Conservation (phyloP, 2,888 invertebrate genomes). For the Isoperla grammatica region DNA sequence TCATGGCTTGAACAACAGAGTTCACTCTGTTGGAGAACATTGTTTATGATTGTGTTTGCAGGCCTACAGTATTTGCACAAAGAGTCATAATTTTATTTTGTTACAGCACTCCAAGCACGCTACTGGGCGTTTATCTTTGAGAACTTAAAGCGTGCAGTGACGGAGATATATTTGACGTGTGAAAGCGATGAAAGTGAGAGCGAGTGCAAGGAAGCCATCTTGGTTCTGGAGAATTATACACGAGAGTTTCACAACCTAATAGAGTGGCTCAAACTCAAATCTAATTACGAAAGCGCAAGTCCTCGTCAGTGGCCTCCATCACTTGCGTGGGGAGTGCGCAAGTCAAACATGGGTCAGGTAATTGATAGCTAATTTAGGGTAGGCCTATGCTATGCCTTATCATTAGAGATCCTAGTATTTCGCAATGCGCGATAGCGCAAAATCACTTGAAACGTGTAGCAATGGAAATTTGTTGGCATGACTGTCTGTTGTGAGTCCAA, state of each 20-base stretch:
- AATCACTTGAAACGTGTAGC: too few relatives aligned
- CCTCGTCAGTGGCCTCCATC: slow-evolving; percentile 80
- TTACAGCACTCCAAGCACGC: slow-evolving; percentile 71
- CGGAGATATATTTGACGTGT: slow-evolving; percentile 94
- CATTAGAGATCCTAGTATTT: too few relatives aligned
- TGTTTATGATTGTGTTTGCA: too few relatives aligned
- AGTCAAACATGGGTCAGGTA: slow-evolving; percentile 59
- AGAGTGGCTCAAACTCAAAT: slow-evolving; percentile 89
- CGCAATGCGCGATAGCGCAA: too few relatives aligned
- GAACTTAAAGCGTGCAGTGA: slow-evolving; percentile 86
- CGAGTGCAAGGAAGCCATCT: slow-evolving; percentile 89
- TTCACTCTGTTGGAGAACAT: too few relatives aligned
- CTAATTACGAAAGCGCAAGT: slow-evolving; percentile 88
- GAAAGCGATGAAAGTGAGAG: slow-evolving; percentile 90
- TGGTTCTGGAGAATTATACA: slow-evolving; percentile 90
- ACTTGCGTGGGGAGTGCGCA: slow-evolving; percentile 92
- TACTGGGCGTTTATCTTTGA: slow-evolving; percentile 96
- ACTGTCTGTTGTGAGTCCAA: too few relatives aligned
- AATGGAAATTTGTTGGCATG: too few relatives aligned
- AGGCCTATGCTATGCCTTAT: too few relatives aligned
- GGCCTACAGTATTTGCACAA: too few relatives aligned
- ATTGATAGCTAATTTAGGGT: too few relatives aligned
- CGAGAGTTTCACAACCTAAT: slow-evolving; percentile 91
- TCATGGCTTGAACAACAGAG: too few relatives aligned
- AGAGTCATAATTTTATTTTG: too few relatives aligned